phyloP scores from a whole-genome alignment of 2,888 invertebrate genomes.

The Noctua janthe region DNA sequence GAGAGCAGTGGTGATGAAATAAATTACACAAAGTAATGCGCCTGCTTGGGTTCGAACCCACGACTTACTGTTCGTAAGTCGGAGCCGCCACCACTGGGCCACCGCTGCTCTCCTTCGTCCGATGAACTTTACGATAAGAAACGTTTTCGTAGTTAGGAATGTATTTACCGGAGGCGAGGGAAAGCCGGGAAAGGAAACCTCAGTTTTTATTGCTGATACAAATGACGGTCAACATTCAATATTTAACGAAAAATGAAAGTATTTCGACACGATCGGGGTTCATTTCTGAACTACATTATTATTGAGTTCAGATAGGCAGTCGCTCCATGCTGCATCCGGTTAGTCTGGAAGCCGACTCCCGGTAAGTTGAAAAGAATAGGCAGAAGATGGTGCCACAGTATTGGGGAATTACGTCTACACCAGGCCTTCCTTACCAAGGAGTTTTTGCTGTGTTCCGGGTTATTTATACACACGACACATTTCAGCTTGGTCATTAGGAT shows the following conservation, averaged over 20 bases:
- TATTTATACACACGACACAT: background rate
- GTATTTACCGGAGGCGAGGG: background rate
- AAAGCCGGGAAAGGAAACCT: constrained; percentile 10
- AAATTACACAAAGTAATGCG: too few relatives aligned
- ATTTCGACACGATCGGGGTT: background rate
- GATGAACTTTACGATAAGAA: constrained; percentile 19
- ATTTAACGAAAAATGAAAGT: constrained; percentile 1
- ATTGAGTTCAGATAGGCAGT: background rate
- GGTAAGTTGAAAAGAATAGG: background rate
- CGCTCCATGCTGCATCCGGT: constrained; percentile 2
- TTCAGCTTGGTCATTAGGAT: too few relatives aligned
- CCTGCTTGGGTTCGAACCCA: too few relatives aligned
- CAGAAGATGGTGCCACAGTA: background rate
- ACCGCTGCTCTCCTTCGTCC: background rate
- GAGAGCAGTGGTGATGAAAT: too few relatives aligned
- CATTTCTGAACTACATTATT: too few relatives aligned
- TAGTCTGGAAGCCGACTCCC: background rate
- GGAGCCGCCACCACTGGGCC: too few relatives aligned
- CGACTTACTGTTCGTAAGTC: too few relatives aligned
- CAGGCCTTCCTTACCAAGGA: background rate
- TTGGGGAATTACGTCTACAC: too few relatives aligned
- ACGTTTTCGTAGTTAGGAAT: background rate
- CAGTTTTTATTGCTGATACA: constrained; percentile 3
- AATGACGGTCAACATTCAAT: constrained; percentile 14
- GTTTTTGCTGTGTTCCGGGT: background rate